These are phyloP conservation scores for Euspilapteryx auroguttella DNA, from an alignment of 2,888 invertebrate genomes.

Conservation along the genomic window DNA sequence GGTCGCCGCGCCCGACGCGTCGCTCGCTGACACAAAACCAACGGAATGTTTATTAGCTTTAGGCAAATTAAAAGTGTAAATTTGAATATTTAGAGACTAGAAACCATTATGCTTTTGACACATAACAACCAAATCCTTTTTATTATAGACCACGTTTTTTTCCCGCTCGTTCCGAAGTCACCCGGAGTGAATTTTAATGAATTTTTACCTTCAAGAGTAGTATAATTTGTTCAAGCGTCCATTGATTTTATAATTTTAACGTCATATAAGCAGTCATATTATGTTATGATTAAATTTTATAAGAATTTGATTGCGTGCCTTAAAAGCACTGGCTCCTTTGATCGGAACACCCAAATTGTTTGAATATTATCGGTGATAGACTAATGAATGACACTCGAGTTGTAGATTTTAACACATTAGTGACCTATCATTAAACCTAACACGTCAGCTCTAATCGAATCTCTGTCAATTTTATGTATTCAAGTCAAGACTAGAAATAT, in stretches of 20 bases:
- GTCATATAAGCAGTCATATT: conserved; percentile 20
- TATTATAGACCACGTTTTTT: conserved; percentile 17
- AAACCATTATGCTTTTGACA: conserved; percentile 22
- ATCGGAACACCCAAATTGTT: conserved; percentile 12
- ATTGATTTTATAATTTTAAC: conserved; percentile 16
- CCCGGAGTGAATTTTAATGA: conserved; percentile 40
- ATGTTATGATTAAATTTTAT: conserved; percentile 23
- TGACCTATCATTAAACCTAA: too few species aligned
- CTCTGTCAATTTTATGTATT: too few species aligned
- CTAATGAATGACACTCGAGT: too few species aligned
- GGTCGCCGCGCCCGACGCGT: conserved; percentile 24
- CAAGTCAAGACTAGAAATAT: too few species aligned
- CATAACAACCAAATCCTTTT: conserved; percentile 35
- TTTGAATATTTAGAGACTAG: conserved; percentile 27
- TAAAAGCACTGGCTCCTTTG: conserved; percentile 7
- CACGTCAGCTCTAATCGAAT: too few species aligned
- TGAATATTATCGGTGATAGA: too few species aligned
- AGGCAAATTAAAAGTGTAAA: conserved; percentile 44
- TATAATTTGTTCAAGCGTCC: conserved; percentile 9
- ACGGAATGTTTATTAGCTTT: conserved; percentile 35
- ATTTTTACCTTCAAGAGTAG: conserved; percentile 17
- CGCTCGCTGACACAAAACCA: conserved; percentile 30
- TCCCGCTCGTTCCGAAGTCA: conserved; percentile 16
- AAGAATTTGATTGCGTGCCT: conserved; percentile 16
- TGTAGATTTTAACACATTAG: too few species aligned